Evolutionary conservation across 1,140 invertebrate species (phyloP).

Genomic region (Nasonia longicornis): DNA sequence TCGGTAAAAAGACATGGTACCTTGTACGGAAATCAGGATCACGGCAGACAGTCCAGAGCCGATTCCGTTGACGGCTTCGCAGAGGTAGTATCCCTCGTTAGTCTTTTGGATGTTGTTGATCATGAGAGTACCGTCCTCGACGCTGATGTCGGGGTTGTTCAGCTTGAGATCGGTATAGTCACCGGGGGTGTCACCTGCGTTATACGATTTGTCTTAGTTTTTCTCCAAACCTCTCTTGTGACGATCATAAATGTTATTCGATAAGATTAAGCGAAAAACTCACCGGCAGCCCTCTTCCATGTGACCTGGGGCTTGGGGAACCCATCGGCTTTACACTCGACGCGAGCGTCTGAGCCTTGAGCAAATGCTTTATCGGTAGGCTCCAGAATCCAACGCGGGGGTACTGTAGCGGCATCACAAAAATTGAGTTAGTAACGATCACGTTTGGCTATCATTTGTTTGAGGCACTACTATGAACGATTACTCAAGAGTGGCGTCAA

Average conservation of each 20-base stretch:
- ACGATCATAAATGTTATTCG: neutral
- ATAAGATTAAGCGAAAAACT: constrained; percentile 47
- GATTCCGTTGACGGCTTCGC: constrained; percentile 96
- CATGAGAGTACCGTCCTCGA: constrained; percentile 89
- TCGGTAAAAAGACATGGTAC: constrained; percentile 65
- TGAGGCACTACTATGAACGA: neutral
- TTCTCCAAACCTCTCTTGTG: neutral
- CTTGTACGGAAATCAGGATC: constrained; percentile 92
- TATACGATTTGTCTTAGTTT: neutral
- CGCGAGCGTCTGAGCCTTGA: constrained; percentile 89
- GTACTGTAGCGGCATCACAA: constrained; percentile 76
- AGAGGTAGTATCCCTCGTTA: constrained; percentile 95
- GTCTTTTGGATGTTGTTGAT: constrained; percentile 92
- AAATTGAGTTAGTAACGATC: neutral
- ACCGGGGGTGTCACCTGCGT: constrained; percentile 84
- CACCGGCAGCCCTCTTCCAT: constrained; percentile 96
- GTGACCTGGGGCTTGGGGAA: constrained; percentile 93
- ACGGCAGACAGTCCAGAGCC: constrained; percentile 93
- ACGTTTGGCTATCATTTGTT: neutral
- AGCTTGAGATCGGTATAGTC: constrained; percentile 93
- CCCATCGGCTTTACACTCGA: constrained; percentile 96
- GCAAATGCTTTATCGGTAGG: constrained; percentile 96
- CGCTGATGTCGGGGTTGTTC: constrained; percentile 88
- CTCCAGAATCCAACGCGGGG: constrained; percentile 95
- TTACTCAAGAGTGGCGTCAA: constrained; percentile 23